Evolutionary conservation across 2,797 vertebrate genomes (phyloP), one percentile per base, ranked within the genome.

Genomic region (Sebastes jordani): DNA sequence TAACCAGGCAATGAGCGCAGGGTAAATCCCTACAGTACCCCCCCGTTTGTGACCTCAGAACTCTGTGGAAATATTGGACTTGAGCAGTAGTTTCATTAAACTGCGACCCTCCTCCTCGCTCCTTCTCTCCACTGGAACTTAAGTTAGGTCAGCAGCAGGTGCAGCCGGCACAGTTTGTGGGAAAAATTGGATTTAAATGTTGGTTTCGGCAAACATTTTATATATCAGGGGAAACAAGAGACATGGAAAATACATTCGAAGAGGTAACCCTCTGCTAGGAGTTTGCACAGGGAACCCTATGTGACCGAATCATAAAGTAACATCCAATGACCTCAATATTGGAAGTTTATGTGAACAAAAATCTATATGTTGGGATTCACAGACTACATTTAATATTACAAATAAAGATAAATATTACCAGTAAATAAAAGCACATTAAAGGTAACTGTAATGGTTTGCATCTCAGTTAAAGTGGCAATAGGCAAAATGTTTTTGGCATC

Each of bases 1-100:
- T 62, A 59, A 73, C 42, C 66, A 76, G 71, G 59, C 58, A 63
- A 54, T 59, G 63, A 66, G 66, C 71, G 80, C 68, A 27, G 64
- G 49, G 46, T 61, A 74, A 80, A 71, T 83, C 67, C 84, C 62
- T 38, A 20, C 25, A 70, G 69, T 4, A 52, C 32, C 58, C 38
- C 14, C 61, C 49, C 16, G 36, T 63, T 74, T 79, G 63, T 88
- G 81, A 92, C 86, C 78, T 75, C 70, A 66, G 67, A 56, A 61
- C 70, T 78, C 65, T 7, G 38, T 42, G 38, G 38, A 42, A 42
- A 42, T 42, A 42, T 42, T 42, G 38, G 38, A 42, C 38, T 42
- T 1, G 38, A 42, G 38, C 38, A 42, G 38, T 16, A 42, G 38
- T 42, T 42, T 42, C 14, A 42, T 16, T 42, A 14, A 62, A 79